Conservation (phyloP, 2,113 vertebrate genomes). For the Gallinago undulata region DNA sequence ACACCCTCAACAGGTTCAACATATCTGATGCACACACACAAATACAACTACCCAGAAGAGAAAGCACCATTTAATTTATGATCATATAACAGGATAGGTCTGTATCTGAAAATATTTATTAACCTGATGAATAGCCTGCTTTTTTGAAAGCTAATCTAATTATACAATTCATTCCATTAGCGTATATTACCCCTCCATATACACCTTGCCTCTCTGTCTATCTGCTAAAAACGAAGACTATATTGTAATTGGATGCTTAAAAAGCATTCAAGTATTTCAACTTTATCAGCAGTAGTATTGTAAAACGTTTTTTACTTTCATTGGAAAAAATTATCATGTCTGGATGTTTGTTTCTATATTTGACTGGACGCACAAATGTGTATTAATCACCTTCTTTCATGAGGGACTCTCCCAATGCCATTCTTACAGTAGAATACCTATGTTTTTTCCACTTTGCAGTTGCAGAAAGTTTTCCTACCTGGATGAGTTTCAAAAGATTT, state of each 20-base stretch:
- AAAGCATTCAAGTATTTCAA: not conserved
- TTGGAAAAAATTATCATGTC: not conserved
- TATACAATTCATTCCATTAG: not conserved
- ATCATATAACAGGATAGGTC: not conserved
- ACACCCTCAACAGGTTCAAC: not conserved
- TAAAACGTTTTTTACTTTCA: not conserved
- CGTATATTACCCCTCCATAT: not conserved
- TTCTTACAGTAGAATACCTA: not conserved
- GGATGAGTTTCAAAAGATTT: not conserved
- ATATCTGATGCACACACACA: not conserved
- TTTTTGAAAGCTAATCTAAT: not conserved
- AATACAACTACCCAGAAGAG: fast-evolving
- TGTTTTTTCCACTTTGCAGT: not conserved
- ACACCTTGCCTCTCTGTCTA: not conserved
- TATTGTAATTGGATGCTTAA: not conserved
- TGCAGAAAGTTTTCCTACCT: not conserved
- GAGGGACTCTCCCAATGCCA: not conserved
- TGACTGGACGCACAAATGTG: not conserved
- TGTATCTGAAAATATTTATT: not conserved
- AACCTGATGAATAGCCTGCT: not conserved
- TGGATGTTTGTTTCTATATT: not conserved
- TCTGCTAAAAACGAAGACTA: not conserved
- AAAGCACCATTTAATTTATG: not conserved
- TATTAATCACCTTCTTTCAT: not conserved
- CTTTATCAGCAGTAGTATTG: not conserved